These are phyloP conservation scores for Lamellibrachia columna DNA, from an alignment of 2,888 invertebrate genomes.

Conservation along the genomic window DNA sequence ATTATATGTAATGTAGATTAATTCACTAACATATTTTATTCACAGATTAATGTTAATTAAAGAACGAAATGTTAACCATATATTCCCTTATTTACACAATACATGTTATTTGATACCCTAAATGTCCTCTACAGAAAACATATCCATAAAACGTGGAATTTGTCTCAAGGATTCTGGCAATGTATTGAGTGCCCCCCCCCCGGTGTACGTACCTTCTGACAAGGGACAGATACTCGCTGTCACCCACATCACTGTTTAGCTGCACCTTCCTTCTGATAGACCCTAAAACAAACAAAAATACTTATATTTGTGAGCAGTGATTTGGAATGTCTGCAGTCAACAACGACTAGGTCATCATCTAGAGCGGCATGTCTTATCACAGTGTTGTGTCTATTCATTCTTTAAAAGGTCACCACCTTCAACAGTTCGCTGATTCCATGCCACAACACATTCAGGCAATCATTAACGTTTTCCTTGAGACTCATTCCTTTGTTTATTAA, in stretches of 20 bases:
- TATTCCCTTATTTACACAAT: no score
- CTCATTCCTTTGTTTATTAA: not conserved
- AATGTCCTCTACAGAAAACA: no score
- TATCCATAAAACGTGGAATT: no score
- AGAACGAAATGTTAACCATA: no score
- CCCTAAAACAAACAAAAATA: conserved; percentile 50
- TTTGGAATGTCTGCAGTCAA: not conserved
- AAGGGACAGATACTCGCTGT: conserved; percentile 76
- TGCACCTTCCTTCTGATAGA: conserved; percentile 79
- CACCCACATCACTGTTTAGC: conserved; percentile 73
- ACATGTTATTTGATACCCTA: no score
- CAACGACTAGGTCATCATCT: not conserved
- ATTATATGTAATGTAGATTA: no score
- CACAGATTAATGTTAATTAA: no score
- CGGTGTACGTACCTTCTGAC: conserved; percentile 64
- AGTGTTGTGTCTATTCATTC: not conserved
- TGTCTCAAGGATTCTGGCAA: not conserved
- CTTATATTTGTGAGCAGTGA: not conserved
- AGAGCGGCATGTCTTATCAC: not conserved
- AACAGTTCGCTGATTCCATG: no score
- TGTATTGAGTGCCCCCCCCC: no score
- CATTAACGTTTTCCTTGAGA: not conserved
- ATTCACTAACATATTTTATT: no score
- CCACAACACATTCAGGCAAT: not conserved
- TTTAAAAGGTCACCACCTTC: no score